phyloP scores from a whole-genome alignment of 2,113 vertebrate species.

The Centropus bengalensis region DNA sequence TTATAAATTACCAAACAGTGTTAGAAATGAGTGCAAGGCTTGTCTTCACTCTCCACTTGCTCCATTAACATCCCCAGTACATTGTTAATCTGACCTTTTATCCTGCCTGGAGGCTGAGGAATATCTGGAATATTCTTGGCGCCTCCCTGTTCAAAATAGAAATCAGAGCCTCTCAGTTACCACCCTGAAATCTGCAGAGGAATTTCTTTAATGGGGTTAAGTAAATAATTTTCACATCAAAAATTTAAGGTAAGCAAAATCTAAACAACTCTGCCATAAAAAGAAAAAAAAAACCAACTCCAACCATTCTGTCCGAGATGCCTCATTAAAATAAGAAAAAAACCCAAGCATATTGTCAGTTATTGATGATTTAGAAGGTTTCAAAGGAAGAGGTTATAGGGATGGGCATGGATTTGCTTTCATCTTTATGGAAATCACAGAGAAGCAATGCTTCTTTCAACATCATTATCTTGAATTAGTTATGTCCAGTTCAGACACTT shows the following conservation, averaged over 20 bases:
- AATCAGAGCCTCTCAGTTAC: not conserved
- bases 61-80: not conserved
- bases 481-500: not conserved
- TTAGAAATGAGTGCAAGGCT: not conserved
- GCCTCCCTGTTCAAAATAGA: slow-evolving; percentile 22
- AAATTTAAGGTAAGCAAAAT: not conserved
- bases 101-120: slow-evolving; percentile 7
- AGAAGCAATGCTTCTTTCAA: slow-evolving; percentile 1
- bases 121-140: slow-evolving; percentile 40
- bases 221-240: not conserved
- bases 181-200: not conserved
- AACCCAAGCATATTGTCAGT: not conserved
- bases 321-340: not conserved
- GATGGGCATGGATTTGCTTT: not conserved
- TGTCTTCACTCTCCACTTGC: not conserved
- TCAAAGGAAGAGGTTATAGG: not conserved
- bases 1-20: not conserved
- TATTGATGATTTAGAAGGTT: not conserved
- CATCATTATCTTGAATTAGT: not conserved
- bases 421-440: not conserved
- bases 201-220: not conserved
- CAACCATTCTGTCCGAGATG: not conserved
- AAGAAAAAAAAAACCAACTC: not conserved
- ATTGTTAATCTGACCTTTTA: not conserved
- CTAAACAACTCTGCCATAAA: not conserved